Conservation (phyloP, 2,888 invertebrate genomes). For the Lottia gigantea region DNA sequence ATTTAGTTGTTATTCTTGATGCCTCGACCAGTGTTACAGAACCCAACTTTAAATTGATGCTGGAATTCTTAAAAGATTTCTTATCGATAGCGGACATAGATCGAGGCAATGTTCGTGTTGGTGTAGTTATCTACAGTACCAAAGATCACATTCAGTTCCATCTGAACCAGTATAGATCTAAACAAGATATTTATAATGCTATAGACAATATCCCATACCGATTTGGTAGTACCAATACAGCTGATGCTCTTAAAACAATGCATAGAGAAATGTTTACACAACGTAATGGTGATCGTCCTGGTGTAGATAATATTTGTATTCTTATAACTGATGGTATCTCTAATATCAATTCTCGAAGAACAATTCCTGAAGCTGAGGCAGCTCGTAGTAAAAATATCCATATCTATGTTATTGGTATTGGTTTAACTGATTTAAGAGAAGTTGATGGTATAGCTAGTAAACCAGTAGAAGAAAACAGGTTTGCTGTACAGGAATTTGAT, state of each 20-base stretch:
- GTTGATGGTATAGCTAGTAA: conserved; percentile 26
- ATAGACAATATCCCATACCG: conserved; percentile 39
- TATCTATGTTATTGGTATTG: conserved; percentile 2
- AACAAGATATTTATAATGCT: conserved; percentile 37
- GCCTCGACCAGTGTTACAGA: conserved; percentile 51
- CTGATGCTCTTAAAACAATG: conserved; percentile 42
- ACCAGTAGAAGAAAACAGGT: conserved; percentile 1
- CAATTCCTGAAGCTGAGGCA: background rate
- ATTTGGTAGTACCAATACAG: conserved; percentile 49
- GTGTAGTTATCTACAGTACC: conserved; percentile 43
- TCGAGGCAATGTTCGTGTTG: conserved; percentile 33
- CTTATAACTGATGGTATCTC: conserved; percentile 53
- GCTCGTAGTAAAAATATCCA: conserved; percentile 5
- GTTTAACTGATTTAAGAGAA: conserved; percentile 27
- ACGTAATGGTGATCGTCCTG: conserved; percentile 42
- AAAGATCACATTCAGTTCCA: conserved; percentile 44
- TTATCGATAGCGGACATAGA: conserved; percentile 38
- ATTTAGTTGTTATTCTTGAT: conserved; percentile 55
- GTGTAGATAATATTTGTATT: conserved; percentile 42
- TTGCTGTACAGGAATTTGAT: conserved; percentile 26
- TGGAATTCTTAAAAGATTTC: conserved; percentile 45
- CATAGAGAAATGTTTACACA: conserved; percentile 40
- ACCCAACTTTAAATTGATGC: conserved; percentile 47
- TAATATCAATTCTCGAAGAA: conserved; percentile 39
- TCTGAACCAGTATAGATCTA: conserved; percentile 41